Conservation (phyloP, 2,797 vertebrate species). For the Meda fulgida region DNA sequence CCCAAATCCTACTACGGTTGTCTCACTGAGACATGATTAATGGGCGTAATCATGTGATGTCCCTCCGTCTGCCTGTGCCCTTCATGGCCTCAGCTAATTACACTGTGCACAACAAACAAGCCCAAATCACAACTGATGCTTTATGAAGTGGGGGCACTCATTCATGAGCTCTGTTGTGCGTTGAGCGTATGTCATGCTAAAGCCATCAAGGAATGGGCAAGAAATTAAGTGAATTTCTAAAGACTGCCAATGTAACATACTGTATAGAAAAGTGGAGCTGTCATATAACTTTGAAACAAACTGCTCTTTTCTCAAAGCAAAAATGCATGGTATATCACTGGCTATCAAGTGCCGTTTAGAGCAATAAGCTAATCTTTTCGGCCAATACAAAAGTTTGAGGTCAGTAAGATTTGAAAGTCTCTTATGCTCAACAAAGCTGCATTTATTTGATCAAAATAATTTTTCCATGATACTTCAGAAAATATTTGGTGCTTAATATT, state of each 20-base stretch:
- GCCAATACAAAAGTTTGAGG: too few species aligned
- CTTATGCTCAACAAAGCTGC: neutral
- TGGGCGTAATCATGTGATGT: conserved; percentile 76
- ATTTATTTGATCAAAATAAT: neutral
- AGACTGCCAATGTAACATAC: neutral
- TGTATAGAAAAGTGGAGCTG: neutral
- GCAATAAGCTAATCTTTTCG: neutral
- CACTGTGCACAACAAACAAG: conserved; percentile 68
- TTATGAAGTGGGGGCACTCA: conserved; percentile 57
- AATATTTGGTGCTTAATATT: neutral
- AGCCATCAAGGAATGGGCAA: neutral
- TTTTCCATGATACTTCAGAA: neutral
- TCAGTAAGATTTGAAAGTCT: too few species aligned
- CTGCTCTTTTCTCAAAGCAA: neutral
- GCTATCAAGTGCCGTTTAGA: neutral
- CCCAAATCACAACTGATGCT: conserved; percentile 66
- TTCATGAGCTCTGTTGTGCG: conserved; percentile 43
- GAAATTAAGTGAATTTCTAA: conserved; percentile 4
- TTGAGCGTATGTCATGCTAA: conserved; percentile 34
- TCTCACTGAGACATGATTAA: conserved; percentile 73
- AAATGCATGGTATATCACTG: neutral
- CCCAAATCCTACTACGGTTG: conserved; percentile 63
- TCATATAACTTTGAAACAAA: neutral
- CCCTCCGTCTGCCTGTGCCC: conserved; percentile 66
- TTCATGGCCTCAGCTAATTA: conserved; percentile 69